These are phyloP conservation scores for Cyanoliseus patagonus DNA, from an alignment of 2,113 vertebrate species.

Conservation along the genomic window DNA sequence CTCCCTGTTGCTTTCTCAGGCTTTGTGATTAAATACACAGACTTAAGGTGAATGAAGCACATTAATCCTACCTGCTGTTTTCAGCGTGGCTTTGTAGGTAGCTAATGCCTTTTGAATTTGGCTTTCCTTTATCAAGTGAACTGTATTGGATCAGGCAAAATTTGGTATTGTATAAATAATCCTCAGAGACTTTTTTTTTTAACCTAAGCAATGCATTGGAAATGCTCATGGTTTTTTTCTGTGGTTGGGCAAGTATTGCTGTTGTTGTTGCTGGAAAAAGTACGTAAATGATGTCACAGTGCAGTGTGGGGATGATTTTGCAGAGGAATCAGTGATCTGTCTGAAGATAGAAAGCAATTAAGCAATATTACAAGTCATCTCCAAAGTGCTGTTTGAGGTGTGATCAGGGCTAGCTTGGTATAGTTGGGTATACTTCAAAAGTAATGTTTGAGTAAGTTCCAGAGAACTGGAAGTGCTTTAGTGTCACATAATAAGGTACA, in stretches of 20 bases:
- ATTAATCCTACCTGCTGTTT: neutral
- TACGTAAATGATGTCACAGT: neutral
- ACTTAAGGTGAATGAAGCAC: neutral
- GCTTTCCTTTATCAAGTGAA: neutral
- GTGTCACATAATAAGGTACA: rapidly evolving
- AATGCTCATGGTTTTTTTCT: rapidly evolving
- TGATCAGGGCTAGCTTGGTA: neutral
- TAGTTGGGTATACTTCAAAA: rapidly evolving
- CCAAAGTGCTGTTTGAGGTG: neutral
- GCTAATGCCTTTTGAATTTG: neutral
- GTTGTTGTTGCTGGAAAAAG: neutral
- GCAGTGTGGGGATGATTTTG: too few species aligned
- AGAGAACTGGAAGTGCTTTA: neutral
- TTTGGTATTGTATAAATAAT: neutral
- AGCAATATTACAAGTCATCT: neutral
- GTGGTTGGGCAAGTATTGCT: neutral
- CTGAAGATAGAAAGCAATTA: neutral
- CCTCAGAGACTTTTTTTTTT: neutral
- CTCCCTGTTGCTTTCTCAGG: neutral
- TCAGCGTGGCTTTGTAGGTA: neutral
- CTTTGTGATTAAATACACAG: neutral
- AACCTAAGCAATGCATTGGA: neutral
- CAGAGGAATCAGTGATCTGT: neutral
- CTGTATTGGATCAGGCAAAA: neutral
- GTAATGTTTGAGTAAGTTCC: neutral